Evolutionary conservation across 2,113 vertebrate species (phyloP).

Genomic region (Rhinichthys klamathensis): DNA sequence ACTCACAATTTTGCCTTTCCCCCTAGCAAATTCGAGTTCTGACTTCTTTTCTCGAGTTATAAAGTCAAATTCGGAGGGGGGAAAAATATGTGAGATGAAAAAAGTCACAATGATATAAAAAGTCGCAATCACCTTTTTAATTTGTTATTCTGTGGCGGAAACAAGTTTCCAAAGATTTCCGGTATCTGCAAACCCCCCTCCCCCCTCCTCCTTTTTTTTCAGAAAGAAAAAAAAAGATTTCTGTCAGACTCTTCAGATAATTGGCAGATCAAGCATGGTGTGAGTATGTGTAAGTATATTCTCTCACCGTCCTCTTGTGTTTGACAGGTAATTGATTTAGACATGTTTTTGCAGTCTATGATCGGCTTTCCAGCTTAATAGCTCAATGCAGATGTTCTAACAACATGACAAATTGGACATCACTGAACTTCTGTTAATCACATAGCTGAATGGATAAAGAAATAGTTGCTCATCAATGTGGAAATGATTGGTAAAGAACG

Average conservation of each 20-base stretch:
- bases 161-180: too few relatives aligned
- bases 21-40: too few relatives aligned
- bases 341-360: background rate
- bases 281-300: background rate
- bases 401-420: slow-evolving; percentile 22
- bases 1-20: too few relatives aligned
- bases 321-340: slow-evolving; percentile 3
- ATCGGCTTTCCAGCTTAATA: slow-evolving; percentile 22
- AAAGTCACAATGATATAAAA: too few relatives aligned
- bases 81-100: too few relatives aligned
- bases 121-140: too few relatives aligned
- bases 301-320: background rate
- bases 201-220: too few relatives aligned
- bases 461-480: background rate
- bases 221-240: background rate
- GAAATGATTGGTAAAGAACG: slow-evolving; percentile 9
- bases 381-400: slow-evolving; percentile 12
- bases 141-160: too few relatives aligned
- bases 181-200: too few relatives aligned
- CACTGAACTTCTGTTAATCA: background rate
- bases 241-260: background rate
- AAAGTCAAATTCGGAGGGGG: too few relatives aligned
- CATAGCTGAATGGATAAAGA: slow-evolving; percentile 14
- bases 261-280: background rate
- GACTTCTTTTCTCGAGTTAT: too few relatives aligned